Base-by-base conservation (phyloP, 2,113 vertebrate genomes). In the Myrmecophaga tridactyla region DNA sequence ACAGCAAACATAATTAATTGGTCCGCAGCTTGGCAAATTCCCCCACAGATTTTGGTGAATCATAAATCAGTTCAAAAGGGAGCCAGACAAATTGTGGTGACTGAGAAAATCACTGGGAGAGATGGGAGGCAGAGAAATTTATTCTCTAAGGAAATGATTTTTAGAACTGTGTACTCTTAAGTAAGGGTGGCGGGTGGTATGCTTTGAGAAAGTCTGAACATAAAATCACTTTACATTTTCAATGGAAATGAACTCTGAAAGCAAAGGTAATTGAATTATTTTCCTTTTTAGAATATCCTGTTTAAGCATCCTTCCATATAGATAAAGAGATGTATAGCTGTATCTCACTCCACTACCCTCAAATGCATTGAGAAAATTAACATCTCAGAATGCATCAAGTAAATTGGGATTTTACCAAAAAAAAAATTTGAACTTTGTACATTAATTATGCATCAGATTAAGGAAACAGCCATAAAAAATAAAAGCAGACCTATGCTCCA, bases 381-480 rank as follows among this genome's bases (percentile, higher is more conserved):
- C 65, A 96, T 27, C 76, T 95, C 67, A 27, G 41, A 83, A 92
- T 36, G 81, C 53, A 96, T 90, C 90, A 89, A 43, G 46, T 92
- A 87, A 93, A 88, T 90, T 9, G 5, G 51, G 97, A 96, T 67
- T 62, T 77, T 58, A 96, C 31, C 75, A 83, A 94, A 96, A 96
- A 92, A 81, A 78, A 90, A 89, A 90, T 89, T 76, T 97, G 97
- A 97, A 96, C 89, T 75, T 65, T 95, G 60, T 70, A 89, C 65
- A 96, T 98, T 96, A 98, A 98, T 98, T 98, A 96, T 97, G 89
- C 87, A 96, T 97, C 89, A 93, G 96, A 97, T 96, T 96, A 97
- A 97, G 96, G 89, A 97, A 98, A 97, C 4, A 90, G 76, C 80
- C 31, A 36, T 97, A 97, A 98, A 97, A 98, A 97, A 95, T 77